Conservation (phyloP, 2,113 vertebrate genomes). For the Polyodon spathula region DNA sequence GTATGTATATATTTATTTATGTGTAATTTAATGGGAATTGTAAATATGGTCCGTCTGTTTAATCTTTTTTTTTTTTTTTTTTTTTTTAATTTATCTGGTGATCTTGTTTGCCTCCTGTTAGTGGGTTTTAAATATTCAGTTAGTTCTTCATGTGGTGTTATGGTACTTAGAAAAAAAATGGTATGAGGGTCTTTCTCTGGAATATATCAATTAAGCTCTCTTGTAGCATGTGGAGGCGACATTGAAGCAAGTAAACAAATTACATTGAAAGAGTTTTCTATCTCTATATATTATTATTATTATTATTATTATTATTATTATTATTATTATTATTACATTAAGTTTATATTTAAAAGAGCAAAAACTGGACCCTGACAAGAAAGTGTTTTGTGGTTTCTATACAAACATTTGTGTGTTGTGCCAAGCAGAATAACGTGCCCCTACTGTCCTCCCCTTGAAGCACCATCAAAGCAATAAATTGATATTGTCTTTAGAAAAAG, state of each 20-base stretch:
- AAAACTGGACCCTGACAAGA: conserved; percentile 66
- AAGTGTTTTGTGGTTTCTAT: conserved; percentile 74
- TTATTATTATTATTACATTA: conserved; percentile 78
- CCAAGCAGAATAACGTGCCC: conserved; percentile 75
- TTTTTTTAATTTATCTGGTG: conserved; percentile 98
- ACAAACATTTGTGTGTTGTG: conserved; percentile 76
- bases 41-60: conserved; percentile 99
- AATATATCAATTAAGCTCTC: conserved; percentile 90
- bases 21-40: conserved; percentile 99
- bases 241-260: conserved; percentile 92
- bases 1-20: conserved; percentile 99
- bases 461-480: conserved; percentile 95
- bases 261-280: conserved; percentile 73
- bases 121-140: conserved; percentile 93
- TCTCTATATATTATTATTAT: conserved; percentile 47
- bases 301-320: conserved; percentile 61
- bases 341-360: conserved; percentile 68
- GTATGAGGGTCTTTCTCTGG: conserved; percentile 78
- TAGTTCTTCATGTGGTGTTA: conserved; percentile 97
- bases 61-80: conserved; percentile 86
- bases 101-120: conserved; percentile 95
- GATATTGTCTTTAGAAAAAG: conserved; percentile 75
- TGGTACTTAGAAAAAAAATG: conserved; percentile 90
- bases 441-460: conserved; percentile 73
- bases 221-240: conserved; percentile 96